These are phyloP conservation scores for Myiothlypis chrysogaster DNA, from an alignment of 2,797 vertebrate species.

Conservation along the genomic window DNA sequence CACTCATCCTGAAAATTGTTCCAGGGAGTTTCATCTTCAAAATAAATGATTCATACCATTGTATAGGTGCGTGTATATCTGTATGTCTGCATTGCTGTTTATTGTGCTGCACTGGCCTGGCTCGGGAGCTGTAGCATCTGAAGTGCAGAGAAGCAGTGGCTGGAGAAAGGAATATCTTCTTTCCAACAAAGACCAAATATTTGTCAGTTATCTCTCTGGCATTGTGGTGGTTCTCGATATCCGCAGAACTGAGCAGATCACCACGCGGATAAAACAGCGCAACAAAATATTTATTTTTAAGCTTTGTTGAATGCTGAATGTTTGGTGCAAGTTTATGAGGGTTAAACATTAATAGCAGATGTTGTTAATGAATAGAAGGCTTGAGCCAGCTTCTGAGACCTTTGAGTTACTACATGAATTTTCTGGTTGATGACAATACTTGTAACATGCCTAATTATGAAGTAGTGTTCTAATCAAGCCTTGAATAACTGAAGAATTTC, in stretches of 20 bases:
- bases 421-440: constrained; percentile 67
- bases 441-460: constrained; percentile 58
- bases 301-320: constrained; percentile 46
- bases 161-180: background rate
- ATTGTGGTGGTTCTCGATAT: background rate
- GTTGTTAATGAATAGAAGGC: constrained; percentile 67
- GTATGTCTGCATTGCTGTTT: background rate
- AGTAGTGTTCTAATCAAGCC: constrained; percentile 58
- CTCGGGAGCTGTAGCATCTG: background rate
- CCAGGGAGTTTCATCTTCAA: background rate
- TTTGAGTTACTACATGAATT: constrained; percentile 66
- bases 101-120: background rate
- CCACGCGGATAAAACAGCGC: background rate
- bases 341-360: constrained; percentile 67
- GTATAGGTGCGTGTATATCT: background rate
- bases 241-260: background rate
- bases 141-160: constrained; percentile 2
- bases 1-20: background rate
- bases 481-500: constrained; percentile 66
- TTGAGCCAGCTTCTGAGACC: constrained; percentile 61
- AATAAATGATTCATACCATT: background rate
- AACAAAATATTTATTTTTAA: constrained; percentile 63
- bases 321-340: constrained; percentile 65
- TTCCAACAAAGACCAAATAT: constrained; percentile 16
- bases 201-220: background rate